Conservation (phyloP, 2,888 invertebrate species). For the Phortica okadai region DNA sequence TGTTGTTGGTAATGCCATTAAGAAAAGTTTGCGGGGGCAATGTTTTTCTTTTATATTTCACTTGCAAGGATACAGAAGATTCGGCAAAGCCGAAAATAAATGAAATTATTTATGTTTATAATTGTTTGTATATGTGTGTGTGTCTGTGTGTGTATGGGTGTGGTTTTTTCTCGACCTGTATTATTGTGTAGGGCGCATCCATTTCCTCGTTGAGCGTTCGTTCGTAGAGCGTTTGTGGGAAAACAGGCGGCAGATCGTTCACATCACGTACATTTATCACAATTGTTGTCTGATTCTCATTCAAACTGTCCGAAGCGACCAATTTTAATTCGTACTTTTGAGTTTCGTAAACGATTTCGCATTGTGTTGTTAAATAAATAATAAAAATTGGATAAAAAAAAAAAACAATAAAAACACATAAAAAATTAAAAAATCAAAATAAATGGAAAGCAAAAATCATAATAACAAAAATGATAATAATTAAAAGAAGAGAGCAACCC, state of each 20-base stretch:
- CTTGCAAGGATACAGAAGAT: too few relatives aligned
- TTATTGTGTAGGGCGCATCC: conserved; percentile 84
- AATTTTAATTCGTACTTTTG: conserved; percentile 88
- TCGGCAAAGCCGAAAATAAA: neutral
- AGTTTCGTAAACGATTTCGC: neutral
- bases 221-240: conserved; percentile 84
- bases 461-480: conserved; percentile 35
- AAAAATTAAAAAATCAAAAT: conserved; percentile 35
- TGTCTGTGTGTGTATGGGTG: conserved; percentile 29
- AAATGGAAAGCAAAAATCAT: conserved; percentile 32
- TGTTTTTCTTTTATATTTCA: too few relatives aligned
- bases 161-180: conserved; percentile 80
- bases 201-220: conserved; percentile 87
- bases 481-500: conserved; percentile 18
- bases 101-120: neutral
- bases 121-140: conserved; percentile 27
- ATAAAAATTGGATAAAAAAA: conserved; percentile 3
- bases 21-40: too few relatives aligned
- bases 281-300: conserved; percentile 91
- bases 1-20: too few relatives aligned
- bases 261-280: conserved; percentile 90
- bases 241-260: conserved; percentile 92
- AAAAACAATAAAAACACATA: conserved; percentile 26
- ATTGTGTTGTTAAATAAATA: conserved; percentile 8
- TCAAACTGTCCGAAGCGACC: conserved; percentile 92